These are phyloP conservation scores for Perizoma flavofasciatum DNA, from an alignment of 2,888 invertebrate species.

Conservation along the genomic window DNA sequence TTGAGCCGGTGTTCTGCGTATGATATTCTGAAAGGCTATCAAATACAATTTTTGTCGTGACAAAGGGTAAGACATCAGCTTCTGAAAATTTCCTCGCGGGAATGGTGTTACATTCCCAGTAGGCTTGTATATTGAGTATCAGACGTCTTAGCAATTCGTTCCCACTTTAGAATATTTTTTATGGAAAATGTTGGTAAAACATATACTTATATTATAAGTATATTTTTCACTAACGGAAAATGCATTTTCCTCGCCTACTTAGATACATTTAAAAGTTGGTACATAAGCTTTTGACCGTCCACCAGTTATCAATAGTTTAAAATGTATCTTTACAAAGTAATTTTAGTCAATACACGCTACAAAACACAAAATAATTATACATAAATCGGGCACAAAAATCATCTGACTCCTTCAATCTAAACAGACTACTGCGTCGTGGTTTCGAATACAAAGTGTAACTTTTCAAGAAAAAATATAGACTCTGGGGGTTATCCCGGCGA, in stretches of 20 bases:
- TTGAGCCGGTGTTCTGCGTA: conserved; percentile 40
- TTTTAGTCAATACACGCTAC: too few relatives aligned
- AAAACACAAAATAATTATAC: background rate
- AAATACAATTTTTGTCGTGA: conserved; percentile 58
- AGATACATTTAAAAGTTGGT: too few relatives aligned
- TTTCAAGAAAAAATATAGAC: conserved; percentile 66
- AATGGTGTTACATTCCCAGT: conserved; percentile 51
- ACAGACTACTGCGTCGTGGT: conserved; percentile 18
- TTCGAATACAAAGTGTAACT: conserved; percentile 47
- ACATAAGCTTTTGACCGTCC: too few relatives aligned
- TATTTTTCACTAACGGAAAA: too few relatives aligned
- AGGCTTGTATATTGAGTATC: conserved; percentile 60
- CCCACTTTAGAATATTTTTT: conserved; percentile 52
- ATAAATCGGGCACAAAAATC: background rate
- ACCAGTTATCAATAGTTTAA: too few relatives aligned
- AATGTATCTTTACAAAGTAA: background rate
- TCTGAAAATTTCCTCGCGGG: conserved; percentile 59
- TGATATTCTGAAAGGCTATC: conserved; percentile 54
- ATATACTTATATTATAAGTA: too few relatives aligned
- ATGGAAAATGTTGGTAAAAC: conserved; percentile 38
- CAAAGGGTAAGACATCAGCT: conserved; percentile 56
- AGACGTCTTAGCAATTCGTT: conserved; percentile 56
- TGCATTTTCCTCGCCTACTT: too few relatives aligned
- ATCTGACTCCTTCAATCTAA: background rate
- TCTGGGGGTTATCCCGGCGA: conserved; percentile 67